Evolutionary conservation across 2,113 vertebrate genomes (phyloP).

Genomic region (Cygnus buccinator): DNA sequence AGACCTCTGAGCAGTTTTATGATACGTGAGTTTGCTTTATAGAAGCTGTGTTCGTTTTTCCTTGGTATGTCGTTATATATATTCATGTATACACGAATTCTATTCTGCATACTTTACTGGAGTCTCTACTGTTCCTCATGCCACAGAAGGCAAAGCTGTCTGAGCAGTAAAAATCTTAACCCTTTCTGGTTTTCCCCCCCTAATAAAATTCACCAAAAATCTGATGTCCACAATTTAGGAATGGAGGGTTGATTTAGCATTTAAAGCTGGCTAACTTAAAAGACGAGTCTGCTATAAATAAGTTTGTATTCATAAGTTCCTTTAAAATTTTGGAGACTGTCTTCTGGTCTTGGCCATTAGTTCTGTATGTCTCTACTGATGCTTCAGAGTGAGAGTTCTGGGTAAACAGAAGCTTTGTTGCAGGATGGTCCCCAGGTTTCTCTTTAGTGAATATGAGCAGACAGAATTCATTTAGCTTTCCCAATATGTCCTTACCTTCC

Average conservation of each 20-base stretch:
- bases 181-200: neutral
- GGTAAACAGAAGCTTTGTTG: neutral
- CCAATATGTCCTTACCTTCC: neutral
- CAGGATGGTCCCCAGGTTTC: neutral
- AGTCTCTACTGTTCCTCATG: neutral
- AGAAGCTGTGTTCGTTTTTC: neutral
- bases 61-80: accelerated
- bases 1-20: neutral
- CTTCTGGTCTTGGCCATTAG: neutral
- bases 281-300: neutral
- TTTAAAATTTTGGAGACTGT: neutral
- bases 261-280: neutral
- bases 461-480: neutral
- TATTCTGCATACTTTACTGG: neutral
- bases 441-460: neutral
- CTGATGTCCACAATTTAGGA: neutral
- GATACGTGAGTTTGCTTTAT: neutral
- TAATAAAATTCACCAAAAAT: neutral
- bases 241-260: neutral
- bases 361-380: neutral
- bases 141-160: neutral
- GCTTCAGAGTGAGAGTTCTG: neutral
- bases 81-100: neutral
- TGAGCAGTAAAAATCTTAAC: neutral
- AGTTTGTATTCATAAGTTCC: neutral